Conservation (phyloP, 2,113 vertebrate genomes). For the mouse (Mus musculus) region GRCm39 chr10:97814501-97815000, state of each 20-base stretch:
- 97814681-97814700: not conserved
- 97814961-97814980: not conserved
- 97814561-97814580: not conserved
- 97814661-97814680: not conserved
- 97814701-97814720: not conserved
- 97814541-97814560: not conserved
- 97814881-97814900: not conserved
- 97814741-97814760: not conserved
- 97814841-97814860: not conserved
- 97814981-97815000: not conserved
- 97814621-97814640: not conserved
- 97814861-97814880: not conserved
- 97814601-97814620: too few relatives aligned
- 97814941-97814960: not conserved
- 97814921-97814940: not conserved
- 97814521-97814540: not conserved
- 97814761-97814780: not conserved
- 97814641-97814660: not conserved
- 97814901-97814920: not conserved
- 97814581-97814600: not conserved
- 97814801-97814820: not conserved
- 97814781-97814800: not conserved
- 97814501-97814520: not conserved
- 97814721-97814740: not conserved
- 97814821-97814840: not conserved